These are phyloP conservation scores for Eunapius fragilis DNA, from an alignment of 37 sponge, comb jelly and placozoan genomes.

Conservation along the genomic window DNA sequence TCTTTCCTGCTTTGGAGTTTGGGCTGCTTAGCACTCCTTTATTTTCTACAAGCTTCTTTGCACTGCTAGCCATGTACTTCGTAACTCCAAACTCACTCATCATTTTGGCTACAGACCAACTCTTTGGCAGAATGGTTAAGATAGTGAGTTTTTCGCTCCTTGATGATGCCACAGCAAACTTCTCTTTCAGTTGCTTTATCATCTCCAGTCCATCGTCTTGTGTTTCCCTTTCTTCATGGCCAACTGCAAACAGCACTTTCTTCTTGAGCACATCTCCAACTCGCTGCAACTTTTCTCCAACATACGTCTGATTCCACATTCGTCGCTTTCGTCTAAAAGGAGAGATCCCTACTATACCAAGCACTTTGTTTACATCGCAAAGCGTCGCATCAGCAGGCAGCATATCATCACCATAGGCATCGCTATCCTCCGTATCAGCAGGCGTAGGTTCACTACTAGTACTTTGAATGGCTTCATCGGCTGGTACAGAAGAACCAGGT, in stretches of 20 bases:
- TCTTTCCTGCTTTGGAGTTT: constrained; percentile 31
- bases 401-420: neutral
- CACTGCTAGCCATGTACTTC: constrained; percentile 37
- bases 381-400: neutral
- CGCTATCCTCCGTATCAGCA: neutral
- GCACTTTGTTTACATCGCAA: neutral
- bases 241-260: neutral
- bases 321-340: neutral
- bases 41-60: constrained; percentile 39
- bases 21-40: constrained; percentile 40
- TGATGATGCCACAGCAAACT: constrained; percentile 30
- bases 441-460: neutral
- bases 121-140: constrained; percentile 42
- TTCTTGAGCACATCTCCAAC: neutral
- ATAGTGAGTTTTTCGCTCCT: constrained; percentile 44
- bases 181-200: constrained; percentile 39
- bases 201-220: constrained; percentile 33
- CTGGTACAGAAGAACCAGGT: neutral
- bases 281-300: neutral
- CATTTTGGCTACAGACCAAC: constrained; percentile 32
- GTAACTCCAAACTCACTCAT: constrained; percentile 44
- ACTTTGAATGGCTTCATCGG: neutral
- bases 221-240: constrained; percentile 5
- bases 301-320: neutral
- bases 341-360: neutral